Conservation (phyloP, 2,113 vertebrate species). For the Hyperopisus bebe region DNA sequence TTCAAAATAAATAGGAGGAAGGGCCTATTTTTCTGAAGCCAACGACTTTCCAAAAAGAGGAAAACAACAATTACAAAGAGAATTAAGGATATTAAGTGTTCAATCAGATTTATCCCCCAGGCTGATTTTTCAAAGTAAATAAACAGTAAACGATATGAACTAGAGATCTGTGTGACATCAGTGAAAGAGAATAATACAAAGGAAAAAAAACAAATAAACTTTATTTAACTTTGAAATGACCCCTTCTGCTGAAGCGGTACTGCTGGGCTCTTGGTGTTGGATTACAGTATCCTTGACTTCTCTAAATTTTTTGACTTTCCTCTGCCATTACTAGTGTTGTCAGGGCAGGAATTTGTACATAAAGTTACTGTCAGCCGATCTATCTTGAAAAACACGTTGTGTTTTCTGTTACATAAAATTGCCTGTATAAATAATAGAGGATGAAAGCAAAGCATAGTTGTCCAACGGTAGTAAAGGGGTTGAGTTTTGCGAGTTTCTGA, state of each 20-base stretch:
- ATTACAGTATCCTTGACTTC: conserved; percentile 40
- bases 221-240: conserved; percentile 47
- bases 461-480: background rate
- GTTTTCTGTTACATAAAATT: background rate
- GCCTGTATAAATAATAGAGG: background rate
- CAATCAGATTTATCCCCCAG: conserved; percentile 48
- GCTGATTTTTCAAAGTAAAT: conserved; percentile 50
- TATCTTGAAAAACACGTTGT: background rate
- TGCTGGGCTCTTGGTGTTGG: conserved; percentile 42
- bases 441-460: background rate
- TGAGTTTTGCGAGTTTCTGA: background rate
- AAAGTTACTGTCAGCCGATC: background rate
- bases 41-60: conserved; percentile 51
- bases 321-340: conserved; percentile 21
- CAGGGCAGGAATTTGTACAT: background rate
- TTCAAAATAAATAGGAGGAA: conserved; percentile 62
- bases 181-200: conserved; percentile 42
- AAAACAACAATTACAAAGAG: conserved; percentile 59
- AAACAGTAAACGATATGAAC: conserved; percentile 51
- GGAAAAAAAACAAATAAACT: conserved; percentile 49
- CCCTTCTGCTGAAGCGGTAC: conserved; percentile 43
- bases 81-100: conserved; percentile 51
- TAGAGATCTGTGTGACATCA: conserved; percentile 35
- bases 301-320: conserved; percentile 21
- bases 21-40: conserved; percentile 50